These are phyloP conservation scores for Hoplostethus mediterraneus DNA, from an alignment of 2,797 vertebrate genomes.

Conservation along the genomic window DNA sequence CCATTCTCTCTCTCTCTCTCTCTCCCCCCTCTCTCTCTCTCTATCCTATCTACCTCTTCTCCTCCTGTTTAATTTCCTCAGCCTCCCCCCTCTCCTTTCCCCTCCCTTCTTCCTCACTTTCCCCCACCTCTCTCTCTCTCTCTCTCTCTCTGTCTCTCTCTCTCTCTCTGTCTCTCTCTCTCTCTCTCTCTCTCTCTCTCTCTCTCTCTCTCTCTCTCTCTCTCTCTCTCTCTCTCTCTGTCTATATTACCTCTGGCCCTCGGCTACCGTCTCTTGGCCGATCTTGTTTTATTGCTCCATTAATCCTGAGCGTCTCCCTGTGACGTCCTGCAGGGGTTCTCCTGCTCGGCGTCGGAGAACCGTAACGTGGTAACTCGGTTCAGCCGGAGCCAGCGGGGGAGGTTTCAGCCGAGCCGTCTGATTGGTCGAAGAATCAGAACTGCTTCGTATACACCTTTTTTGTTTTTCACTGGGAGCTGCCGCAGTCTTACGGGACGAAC, in stretches of 20 bases:
- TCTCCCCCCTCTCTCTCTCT: background rate
- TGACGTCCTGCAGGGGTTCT: too few species aligned
- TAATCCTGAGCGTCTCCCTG: too few species aligned
- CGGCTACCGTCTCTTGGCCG: too few species aligned
- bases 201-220: background rate
- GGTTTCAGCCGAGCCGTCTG: too few species aligned
- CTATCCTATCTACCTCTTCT: background rate
- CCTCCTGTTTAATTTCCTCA: background rate
- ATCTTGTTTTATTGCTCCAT: too few species aligned
- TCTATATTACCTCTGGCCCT: background rate
- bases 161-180: background rate
- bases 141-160: background rate
- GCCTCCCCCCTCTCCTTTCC: background rate
- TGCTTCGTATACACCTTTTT: too few species aligned
- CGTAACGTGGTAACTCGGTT: too few species aligned
- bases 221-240: background rate
- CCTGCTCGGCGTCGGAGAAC: too few species aligned
- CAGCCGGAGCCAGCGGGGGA: too few species aligned
- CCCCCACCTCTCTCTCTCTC: background rate
- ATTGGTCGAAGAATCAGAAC: too few species aligned
- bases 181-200: background rate
- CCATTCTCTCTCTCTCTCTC: conserved; percentile 3
- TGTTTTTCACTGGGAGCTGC: too few species aligned
- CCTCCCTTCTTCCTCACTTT: background rate
- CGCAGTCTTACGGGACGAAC: too few species aligned